Evolutionary conservation across 2,113 vertebrate species (phyloP).

Genomic region (Peromyscus leucopus): DNA sequence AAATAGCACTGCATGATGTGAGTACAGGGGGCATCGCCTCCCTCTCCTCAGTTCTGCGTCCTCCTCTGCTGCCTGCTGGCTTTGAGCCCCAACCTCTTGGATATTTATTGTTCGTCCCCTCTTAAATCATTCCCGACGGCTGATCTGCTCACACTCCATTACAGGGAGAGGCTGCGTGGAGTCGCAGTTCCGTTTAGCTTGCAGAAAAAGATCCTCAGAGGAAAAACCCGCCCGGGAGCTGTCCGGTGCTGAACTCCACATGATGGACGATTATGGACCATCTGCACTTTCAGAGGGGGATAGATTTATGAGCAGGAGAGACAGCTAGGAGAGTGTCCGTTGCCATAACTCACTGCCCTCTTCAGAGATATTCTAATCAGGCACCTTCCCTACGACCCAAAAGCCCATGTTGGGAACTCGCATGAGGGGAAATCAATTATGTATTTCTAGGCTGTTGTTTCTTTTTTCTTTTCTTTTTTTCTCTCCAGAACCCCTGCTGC

Average conservation of each 20-base stretch:
- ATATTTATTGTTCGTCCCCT: conserved; percentile 38
- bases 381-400: background rate
- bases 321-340: conserved; percentile 91
- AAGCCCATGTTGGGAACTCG: conserved; percentile 76
- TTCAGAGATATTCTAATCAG: conserved; percentile 86
- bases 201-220: conserved; percentile 88
- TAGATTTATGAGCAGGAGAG: conserved; percentile 91
- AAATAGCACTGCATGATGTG: background rate
- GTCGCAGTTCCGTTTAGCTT: conserved; percentile 83
- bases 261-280: conserved; percentile 94
- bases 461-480: background rate
- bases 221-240: conserved; percentile 85
- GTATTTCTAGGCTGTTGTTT: conserved; percentile 33
- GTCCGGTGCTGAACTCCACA: conserved; percentile 83
- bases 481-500: background rate
- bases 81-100: background rate
- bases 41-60: background rate
- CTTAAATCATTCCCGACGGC: conserved; percentile 71
- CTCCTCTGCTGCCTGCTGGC: background rate
- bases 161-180: background rate
- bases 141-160: conserved; percentile 66
- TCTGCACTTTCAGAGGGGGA: conserved; percentile 90
- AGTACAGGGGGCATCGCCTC: rapidly evolving
- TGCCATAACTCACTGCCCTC: conserved; percentile 90
- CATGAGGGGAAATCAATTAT: conserved; percentile 77